Evolutionary conservation across 2,888 invertebrate genomes (phyloP).

Genomic region (Himalopsyche anomala): DNA sequence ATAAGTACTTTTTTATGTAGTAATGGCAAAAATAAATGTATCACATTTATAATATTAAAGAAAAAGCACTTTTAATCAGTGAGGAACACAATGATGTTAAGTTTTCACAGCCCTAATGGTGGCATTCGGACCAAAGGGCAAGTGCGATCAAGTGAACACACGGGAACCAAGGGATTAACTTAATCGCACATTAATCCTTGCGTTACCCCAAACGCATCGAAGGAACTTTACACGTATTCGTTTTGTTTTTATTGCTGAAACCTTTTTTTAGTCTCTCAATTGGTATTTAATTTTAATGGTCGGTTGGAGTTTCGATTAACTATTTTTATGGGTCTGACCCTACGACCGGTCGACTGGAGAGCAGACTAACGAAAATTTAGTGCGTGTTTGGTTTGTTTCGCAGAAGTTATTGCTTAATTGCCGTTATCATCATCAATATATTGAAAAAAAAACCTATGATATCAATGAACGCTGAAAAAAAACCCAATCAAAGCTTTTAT

Average conservation of each 20-base stretch:
- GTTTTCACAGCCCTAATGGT: not conserved
- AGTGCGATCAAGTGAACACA: conserved; percentile 44
- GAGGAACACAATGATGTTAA: not conserved
- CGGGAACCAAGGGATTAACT: conserved; percentile 60
- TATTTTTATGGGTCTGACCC: conserved; percentile 35
- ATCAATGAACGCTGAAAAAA: too few relatives aligned
- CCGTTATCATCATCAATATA: not conserved
- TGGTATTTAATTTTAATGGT: conserved; percentile 43
- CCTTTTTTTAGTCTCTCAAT: conserved; percentile 40
- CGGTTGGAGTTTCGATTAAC: conserved; percentile 38
- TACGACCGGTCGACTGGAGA: not conserved
- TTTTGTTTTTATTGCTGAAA: conserved; percentile 38
- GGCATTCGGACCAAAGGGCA: conserved; percentile 31
- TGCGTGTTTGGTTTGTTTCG: conserved; percentile 28
- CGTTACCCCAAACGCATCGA: conserved; percentile 42
- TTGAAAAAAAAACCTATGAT: too few relatives aligned
- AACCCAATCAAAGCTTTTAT: too few relatives aligned
- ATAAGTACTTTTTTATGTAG: too few relatives aligned
- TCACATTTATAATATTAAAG: too few relatives aligned
- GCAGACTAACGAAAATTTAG: conserved; percentile 29
- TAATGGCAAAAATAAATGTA: too few relatives aligned
- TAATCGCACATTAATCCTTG: conserved; percentile 55
- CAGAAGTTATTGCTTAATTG: conserved; percentile 33
- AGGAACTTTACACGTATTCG: conserved; percentile 40
- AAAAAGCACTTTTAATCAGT: too few relatives aligned